These are phyloP conservation scores for Puma concolor DNA, from an alignment of 2,113 vertebrate species.

Conservation along the genomic window DNA sequence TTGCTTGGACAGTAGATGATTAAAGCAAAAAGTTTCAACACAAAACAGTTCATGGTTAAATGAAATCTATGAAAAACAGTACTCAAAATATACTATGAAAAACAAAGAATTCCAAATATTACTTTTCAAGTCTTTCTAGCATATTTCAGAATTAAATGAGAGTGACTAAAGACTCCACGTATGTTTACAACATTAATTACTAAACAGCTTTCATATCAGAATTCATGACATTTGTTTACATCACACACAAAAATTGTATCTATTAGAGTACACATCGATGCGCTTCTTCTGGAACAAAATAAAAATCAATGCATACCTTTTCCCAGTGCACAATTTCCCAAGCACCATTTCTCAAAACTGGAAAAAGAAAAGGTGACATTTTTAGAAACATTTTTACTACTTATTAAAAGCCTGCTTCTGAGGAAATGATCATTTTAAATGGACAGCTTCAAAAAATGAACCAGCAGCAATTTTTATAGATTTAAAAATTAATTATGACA, in stretches of 20 bases:
- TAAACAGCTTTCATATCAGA: constrained; percentile 26
- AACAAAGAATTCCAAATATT: constrained; percentile 41
- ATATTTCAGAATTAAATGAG: neutral
- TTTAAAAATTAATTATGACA: neutral
- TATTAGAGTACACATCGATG: neutral
- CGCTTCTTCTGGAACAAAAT: constrained; percentile 18
- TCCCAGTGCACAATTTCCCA: constrained; percentile 99
- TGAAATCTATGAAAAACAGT: constrained; percentile 66
- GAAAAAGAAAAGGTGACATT: constrained; percentile 50
- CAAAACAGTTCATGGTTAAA: constrained; percentile 65
- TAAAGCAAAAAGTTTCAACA: constrained; percentile 67
- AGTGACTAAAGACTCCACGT: neutral
- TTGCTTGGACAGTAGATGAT: constrained; percentile 74
- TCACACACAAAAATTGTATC: neutral
- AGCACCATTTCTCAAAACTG: constrained; percentile 97
- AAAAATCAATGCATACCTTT: constrained; percentile 91
- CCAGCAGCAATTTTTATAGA: neutral
- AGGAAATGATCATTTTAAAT: neutral
- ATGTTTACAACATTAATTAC: neutral
- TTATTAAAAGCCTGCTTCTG: neutral
- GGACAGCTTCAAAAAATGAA: constrained; percentile 1
- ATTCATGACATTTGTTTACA: neutral
- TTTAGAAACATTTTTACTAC: constrained; percentile 17
- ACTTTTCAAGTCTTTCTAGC: constrained; percentile 48
- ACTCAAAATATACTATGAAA: constrained; percentile 65